Base-by-base conservation (phyloP, 1,140 invertebrate species). In the Adoxophyes honmai region DNA sequence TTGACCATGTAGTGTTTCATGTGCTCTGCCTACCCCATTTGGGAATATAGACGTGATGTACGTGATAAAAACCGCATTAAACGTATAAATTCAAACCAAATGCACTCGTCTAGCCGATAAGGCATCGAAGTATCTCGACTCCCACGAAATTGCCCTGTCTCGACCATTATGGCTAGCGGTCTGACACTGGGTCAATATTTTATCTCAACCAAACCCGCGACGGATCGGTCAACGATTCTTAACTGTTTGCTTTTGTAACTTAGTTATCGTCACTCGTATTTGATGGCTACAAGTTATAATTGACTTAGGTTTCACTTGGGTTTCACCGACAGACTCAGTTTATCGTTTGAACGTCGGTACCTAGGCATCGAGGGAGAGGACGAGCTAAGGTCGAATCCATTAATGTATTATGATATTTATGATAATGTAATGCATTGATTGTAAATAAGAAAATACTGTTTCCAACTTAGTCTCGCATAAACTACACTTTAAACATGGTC, bases 311-410 rank as follows among this genome's bases (percentile, higher is more conserved):
- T 28, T 28, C 2, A 28, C 52, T 59, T 58, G 48, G 42, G 42
- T 56, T 62, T 38, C 36, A 66, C 62, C 62, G 60, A 60, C 60
- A 67, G 62, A 63, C 55, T 51, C n/a, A n/a, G n/a, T n/a, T 52
- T 34, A 34, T 60, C 51, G 39, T 42, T 58, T 18, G 38, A 28
- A 58, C 52, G 34, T 52, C n/a, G n/a, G n/a, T n/a, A n/a, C n/a
- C n/a, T n/a, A n/a, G n/a, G n/a, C n/a, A n/a, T n/a, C n/a, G n/a
- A n/a, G n/a, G n/a, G n/a, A n/a, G n/a, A n/a, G n/a, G n/a, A n/a
- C n/a, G n/a, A n/a, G n/a, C n/a, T n/a, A n/a, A n/a, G n/a, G n/a
- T n/a, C n/a, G n/a, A n/a, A n/a, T n/a, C n/a, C n/a, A n/a, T n/a
- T n/a, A n/a, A n/a, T n/a, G n/a, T n/a, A n/a, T n/a, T n/a, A n/a